phyloP scores from a whole-genome alignment of 1,140 invertebrate genomes.

The Drosophila parvula region DNA sequence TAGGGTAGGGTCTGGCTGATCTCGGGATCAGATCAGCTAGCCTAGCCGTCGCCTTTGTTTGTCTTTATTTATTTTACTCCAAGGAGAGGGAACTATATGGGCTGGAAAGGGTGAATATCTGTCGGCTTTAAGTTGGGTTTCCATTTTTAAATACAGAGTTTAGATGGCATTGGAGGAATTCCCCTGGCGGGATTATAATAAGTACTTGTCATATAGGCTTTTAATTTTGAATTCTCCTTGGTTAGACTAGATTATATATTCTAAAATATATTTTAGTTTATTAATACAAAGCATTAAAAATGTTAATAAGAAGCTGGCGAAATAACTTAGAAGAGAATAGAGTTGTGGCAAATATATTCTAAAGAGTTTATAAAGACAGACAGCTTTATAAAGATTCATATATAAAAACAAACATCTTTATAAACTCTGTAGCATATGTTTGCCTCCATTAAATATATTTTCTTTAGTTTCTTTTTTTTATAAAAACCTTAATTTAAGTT shows the following conservation, averaged over 20 bases:
- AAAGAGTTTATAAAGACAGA: too few relatives aligned
- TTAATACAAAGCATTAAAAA: too few relatives aligned
- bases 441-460: not conserved
- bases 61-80: conserved; percentile 5
- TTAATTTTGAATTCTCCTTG: not conserved
- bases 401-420: too few relatives aligned
- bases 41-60: conserved; percentile 15
- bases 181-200: not conserved
- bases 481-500: too few relatives aligned
- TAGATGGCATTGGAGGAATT: not conserved
- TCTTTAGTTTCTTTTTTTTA: not conserved
- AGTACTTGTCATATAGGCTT: too few relatives aligned
- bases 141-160: not conserved
- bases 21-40: conserved; percentile 22
- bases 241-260: too few relatives aligned
- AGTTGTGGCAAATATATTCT: too few relatives aligned
- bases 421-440: too few relatives aligned
- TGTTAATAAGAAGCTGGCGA: too few relatives aligned
- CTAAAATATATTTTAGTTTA: too few relatives aligned
- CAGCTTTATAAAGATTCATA: too few relatives aligned
- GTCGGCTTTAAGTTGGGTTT: conserved; percentile 2
- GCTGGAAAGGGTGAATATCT: conserved; percentile 7
- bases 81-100: not conserved
- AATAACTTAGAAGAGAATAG: too few relatives aligned
- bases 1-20: conserved; percentile 25